A percentile compares a stretch with the other conserved stretches of the same genome.
Conservation (phyloP, 2,888 invertebrate species). For the Philhelius pedissequus region DNA sequence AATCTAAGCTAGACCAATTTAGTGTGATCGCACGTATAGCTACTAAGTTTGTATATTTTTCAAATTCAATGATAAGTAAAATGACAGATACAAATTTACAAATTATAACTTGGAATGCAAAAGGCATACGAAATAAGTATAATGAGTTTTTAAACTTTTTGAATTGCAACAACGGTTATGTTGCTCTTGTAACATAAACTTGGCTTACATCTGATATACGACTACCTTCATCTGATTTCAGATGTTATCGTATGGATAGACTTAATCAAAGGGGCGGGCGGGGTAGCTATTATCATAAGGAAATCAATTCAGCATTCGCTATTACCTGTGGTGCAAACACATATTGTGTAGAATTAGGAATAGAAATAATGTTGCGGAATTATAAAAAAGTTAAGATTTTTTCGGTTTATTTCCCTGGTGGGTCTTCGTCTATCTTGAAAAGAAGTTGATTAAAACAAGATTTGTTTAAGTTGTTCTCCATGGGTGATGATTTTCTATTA, state of each 20-base stretch:
- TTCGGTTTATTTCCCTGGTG: not conserved
- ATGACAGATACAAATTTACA: not conserved
- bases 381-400: not conserved
- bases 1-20: constrained; percentile 8
- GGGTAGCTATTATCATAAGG: no score
- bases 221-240: constrained; percentile 1
- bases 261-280: no score
- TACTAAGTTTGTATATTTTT: not conserved
- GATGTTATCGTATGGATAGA: constrained; percentile 28
- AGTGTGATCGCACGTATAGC: no score
- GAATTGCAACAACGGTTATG: not conserved
- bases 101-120: not conserved
- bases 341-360: no score
- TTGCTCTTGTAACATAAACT: constrained; percentile 30
- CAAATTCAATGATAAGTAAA: not conserved
- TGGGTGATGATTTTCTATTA: not conserved
- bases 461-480: no score
- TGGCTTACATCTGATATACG: not conserved
- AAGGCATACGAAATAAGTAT: not conserved
- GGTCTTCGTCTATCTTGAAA: not conserved
- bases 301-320: no score
- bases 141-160: not conserved
- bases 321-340: no score
- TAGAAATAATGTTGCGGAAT: not conserved
- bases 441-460: no score